These are phyloP conservation scores for Odontomachus brunneus DNA, from an alignment of 1,140 invertebrate species.

Conservation along the genomic window DNA sequence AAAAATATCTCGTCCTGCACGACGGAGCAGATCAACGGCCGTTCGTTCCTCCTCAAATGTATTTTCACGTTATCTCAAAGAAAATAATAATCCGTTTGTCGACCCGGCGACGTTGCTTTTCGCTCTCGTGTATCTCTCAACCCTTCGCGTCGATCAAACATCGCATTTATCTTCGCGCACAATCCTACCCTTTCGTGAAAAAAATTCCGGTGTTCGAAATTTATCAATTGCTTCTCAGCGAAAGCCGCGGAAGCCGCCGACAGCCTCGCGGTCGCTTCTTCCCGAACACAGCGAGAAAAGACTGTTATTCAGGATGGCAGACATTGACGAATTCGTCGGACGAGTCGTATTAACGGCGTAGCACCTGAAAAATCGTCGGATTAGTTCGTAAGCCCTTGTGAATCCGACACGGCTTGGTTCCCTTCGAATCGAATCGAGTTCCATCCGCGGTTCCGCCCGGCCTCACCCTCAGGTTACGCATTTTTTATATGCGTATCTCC, in stretches of 20 bases:
- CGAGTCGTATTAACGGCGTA: conserved; percentile 57
- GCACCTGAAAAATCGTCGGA: conserved; percentile 79
- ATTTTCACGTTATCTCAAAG: conserved; percentile 57
- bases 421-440: conserved; percentile 31
- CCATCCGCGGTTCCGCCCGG: neutral
- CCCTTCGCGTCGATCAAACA: conserved; percentile 67
- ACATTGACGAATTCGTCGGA: conserved; percentile 78
- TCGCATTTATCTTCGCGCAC: conserved; percentile 67
- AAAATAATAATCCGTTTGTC: conserved; percentile 3
- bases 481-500: too few species aligned
- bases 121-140: conserved; percentile 48
- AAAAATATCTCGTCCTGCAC: neutral
- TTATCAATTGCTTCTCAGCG: conserved; percentile 69
- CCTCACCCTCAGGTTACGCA: neutral
- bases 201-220: conserved; percentile 69
- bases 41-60: conserved; percentile 26
- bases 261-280: conserved; percentile 63
- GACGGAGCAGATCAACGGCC: neutral
- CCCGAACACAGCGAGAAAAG: conserved; percentile 29
- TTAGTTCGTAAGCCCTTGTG: conserved; percentile 68
- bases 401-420: conserved; percentile 31
- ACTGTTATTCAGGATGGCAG: conserved; percentile 75
- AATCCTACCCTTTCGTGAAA: conserved; percentile 42
- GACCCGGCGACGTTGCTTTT: neutral
- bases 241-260: conserved; percentile 46